A percentile compares a stretch with the other conserved stretches of the same genome.
Conservation (phyloP, 2,888 invertebrate species). For the Hypomecis punctinalis region DNA sequence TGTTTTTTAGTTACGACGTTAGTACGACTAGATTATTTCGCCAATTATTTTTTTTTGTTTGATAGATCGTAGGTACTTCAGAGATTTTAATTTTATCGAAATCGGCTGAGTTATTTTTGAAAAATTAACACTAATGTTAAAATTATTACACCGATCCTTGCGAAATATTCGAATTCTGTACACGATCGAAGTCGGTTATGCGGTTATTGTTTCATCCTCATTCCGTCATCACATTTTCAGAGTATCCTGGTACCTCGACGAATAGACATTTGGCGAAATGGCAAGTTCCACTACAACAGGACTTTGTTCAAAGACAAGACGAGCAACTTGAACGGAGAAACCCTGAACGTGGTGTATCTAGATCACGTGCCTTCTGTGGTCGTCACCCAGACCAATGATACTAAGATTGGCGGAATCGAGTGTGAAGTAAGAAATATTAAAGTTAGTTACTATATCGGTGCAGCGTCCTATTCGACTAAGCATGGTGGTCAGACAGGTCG, state of each 20-base stretch:
- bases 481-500: no score
- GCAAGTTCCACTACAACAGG: slow-evolving; percentile 83
- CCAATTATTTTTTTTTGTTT: no score
- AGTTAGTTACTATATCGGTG: background rate
- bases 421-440: slow-evolving; percentile 84
- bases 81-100: no score
- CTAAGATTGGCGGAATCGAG: slow-evolving; percentile 86
- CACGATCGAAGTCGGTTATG: no score
- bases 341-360: slow-evolving; percentile 86
- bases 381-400: slow-evolving; percentile 67
- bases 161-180: no score
- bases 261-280: slow-evolving; percentile 88
- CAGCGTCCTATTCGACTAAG: background rate
- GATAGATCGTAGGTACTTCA: no score
- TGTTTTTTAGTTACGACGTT: no score
- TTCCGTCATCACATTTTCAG: slow-evolving; percentile 34
- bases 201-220: no score
- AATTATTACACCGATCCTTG: no score
- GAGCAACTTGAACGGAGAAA: slow-evolving; percentile 83
- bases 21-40: no score
- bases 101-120: no score
- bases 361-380: slow-evolving; percentile 89
- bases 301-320: slow-evolving; percentile 86
- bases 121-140: no score
- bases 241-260: slow-evolving; percentile 85